Conservation (phyloP, 2,888 invertebrate species). For the Leptinotarsa tumamoca region DNA sequence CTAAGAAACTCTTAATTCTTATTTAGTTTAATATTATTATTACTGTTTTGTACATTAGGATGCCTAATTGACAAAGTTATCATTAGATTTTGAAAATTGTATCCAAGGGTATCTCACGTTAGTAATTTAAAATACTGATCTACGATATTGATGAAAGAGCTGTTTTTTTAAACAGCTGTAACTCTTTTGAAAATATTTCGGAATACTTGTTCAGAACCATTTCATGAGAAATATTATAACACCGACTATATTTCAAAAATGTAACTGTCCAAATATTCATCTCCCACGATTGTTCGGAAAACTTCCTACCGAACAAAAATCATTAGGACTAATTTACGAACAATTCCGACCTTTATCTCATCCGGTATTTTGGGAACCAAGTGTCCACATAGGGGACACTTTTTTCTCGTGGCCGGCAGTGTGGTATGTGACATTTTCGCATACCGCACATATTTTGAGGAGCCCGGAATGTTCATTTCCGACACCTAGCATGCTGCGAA, state of each 20-base stretch:
- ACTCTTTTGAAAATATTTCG: too few species aligned
- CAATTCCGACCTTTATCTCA: slow-evolving; percentile 8
- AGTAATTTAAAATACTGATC: too few species aligned
- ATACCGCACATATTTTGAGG: slow-evolving; percentile 41
- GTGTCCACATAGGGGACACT: slow-evolving; percentile 40
- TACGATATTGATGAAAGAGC: too few species aligned
- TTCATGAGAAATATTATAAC: not conserved
- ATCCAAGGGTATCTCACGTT: too few species aligned
- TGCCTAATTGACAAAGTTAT: too few species aligned
- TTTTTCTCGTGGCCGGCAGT: slow-evolving; percentile 47
- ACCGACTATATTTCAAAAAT: not conserved
- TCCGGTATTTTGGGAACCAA: slow-evolving; percentile 39
- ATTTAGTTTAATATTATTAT: too few species aligned
- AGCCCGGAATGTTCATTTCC: slow-evolving; percentile 46
- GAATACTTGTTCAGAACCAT: too few species aligned
- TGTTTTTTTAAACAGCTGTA: too few species aligned
- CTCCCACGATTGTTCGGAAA: slow-evolving; percentile 6
- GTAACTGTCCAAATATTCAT: not conserved
- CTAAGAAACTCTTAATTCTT: too few species aligned
- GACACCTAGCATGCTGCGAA: slow-evolving; percentile 44
- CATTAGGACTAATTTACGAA: slow-evolving; percentile 9
- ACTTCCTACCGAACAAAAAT: slow-evolving; percentile 23
- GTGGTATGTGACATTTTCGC: slow-evolving; percentile 39
- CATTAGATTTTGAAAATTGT: too few species aligned
- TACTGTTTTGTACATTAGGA: too few species aligned